phyloP scores from a whole-genome alignment of 2,888 invertebrate genomes.

The Physocephala rufipes region DNA sequence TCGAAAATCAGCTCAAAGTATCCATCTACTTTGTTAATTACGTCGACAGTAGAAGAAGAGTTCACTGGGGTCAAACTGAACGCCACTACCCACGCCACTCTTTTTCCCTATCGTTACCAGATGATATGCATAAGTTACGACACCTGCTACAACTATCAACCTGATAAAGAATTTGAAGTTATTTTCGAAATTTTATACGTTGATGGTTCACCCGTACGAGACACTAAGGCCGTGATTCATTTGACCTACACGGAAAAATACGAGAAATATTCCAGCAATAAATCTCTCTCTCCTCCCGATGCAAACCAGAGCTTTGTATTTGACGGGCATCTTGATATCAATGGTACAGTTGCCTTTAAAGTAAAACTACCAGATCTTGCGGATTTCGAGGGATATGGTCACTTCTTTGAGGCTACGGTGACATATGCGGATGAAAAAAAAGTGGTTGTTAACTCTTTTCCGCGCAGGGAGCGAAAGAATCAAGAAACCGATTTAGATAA shows the following conservation, averaged over 20 bases:
- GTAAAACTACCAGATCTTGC: constrained; percentile 70
- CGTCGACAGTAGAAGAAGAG: constrained; percentile 90
- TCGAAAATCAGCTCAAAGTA: constrained; percentile 42
- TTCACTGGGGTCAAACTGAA: constrained; percentile 85
- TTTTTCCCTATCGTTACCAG: constrained; percentile 81
- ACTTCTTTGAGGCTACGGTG: constrained; percentile 50
- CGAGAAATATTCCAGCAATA: constrained; percentile 39
- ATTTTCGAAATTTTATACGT: constrained; percentile 78
- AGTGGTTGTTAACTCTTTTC: constrained; percentile 44
- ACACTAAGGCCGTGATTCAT: constrained; percentile 70
- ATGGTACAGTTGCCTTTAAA: constrained; percentile 73
- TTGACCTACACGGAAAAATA: constrained; percentile 52
- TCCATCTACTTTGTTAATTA: constrained; percentile 67
- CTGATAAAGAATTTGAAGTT: constrained; percentile 85
- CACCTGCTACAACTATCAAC: constrained; percentile 88
- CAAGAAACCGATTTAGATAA: constrained; percentile 42
- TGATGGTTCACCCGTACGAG: constrained; percentile 74
- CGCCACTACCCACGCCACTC: constrained; percentile 75
- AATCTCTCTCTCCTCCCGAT: constrained; percentile 32
- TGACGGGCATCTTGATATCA: constrained; percentile 68
- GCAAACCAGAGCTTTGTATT: constrained; percentile 64
- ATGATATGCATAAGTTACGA: constrained; percentile 75
- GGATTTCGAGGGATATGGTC: constrained; percentile 51
- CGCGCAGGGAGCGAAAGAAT: constrained; percentile 51
- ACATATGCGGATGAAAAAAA: constrained; percentile 52